These are phyloP conservation scores for Zonitis immaculata DNA, from an alignment of 2,888 invertebrate species.

Conservation along the genomic window DNA sequence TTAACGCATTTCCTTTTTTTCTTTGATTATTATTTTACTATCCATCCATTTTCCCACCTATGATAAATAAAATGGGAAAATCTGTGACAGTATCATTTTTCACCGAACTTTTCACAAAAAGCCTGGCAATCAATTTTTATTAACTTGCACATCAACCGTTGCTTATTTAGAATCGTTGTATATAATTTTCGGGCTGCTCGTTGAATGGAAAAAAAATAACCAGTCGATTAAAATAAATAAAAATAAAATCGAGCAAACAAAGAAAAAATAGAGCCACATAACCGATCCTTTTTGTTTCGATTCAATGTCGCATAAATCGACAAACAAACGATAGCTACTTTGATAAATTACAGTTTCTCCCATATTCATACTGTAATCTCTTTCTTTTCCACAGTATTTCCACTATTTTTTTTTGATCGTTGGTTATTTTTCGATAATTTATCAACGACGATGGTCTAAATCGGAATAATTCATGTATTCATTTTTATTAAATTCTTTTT, in stretches of 20 bases:
- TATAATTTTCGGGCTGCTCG: background rate
- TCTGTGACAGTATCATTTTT: conserved; percentile 12
- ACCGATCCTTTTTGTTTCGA: conserved; percentile 21
- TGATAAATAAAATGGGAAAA: conserved; percentile 10
- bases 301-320: conserved; percentile 12
- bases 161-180: conserved; percentile 4
- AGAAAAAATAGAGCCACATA: background rate
- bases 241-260: conserved; percentile 1
- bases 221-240: background rate
- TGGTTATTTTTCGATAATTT: background rate
- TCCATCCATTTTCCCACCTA: background rate
- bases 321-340: conserved; percentile 16
- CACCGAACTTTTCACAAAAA: background rate
- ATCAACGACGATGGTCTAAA: background rate
- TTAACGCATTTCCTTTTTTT: background rate
- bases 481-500: too few species aligned
- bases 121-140: conserved; percentile 24
- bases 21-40: background rate
- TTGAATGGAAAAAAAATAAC: background rate
- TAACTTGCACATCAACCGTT: conserved; percentile 12
- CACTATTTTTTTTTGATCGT: background rate
- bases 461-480: background rate
- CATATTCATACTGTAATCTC: conserved; percentile 2
- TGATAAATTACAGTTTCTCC: conserved; percentile 15
- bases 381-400: background rate